Evolutionary conservation across 1,140 invertebrate species (phyloP).

Genomic region (Drosophila kikkawai): DNA sequence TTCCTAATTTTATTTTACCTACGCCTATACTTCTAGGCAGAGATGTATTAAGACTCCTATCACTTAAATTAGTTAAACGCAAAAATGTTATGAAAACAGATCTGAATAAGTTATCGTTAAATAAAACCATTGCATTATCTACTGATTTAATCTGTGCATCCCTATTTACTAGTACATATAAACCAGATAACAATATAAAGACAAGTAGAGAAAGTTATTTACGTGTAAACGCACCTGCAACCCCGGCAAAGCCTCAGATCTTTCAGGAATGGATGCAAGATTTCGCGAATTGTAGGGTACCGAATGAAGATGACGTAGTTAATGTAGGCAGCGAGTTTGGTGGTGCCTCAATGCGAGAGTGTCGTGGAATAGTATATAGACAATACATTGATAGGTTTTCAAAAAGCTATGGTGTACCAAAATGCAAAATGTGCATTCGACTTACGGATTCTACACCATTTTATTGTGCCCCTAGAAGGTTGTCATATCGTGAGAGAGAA

Average conservation of each 20-base stretch:
- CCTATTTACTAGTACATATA: not conserved
- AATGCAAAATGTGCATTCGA: not conserved
- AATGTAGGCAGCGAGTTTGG: too few species aligned
- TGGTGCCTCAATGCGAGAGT: not conserved
- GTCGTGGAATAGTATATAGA: not conserved
- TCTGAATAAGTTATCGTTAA: not conserved
- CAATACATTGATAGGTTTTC: slow-evolving; percentile 6
- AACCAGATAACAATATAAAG: not conserved
- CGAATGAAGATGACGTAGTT: not conserved
- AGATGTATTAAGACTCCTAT: not conserved
- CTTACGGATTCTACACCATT: not conserved
- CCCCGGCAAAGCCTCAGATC: not conserved
- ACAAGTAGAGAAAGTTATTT: not conserved
- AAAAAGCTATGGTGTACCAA: not conserved
- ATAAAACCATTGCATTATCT: not conserved
- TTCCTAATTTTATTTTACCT: too few species aligned
- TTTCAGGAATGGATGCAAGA: not conserved
- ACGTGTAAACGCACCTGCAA: not conserved
- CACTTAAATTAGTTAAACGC: too few species aligned
- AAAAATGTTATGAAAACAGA: not conserved
- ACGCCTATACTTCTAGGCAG: not conserved
- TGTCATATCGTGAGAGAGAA: too few species aligned
- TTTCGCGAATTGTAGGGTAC: not conserved
- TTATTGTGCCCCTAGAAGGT: not conserved
- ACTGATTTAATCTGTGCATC: not conserved